Percentiles rank a stretch among this genome's conserved stretches.
These are phyloP conservation scores for Chironomus tentans DNA, from an alignment of 2,888 invertebrate genomes.

Conservation along the genomic window DNA sequence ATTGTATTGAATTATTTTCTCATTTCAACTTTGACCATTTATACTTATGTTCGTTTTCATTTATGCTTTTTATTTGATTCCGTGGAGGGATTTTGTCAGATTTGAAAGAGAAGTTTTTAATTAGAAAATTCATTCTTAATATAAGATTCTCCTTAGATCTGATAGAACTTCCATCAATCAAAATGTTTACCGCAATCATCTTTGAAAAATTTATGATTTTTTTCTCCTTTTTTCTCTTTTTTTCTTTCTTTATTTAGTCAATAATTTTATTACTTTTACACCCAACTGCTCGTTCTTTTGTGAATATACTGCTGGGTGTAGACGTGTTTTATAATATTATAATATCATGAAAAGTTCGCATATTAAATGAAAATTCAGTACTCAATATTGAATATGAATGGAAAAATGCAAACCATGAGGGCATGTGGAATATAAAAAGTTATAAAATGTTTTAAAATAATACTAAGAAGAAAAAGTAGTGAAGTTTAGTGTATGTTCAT, in stretches of 20 bases:
- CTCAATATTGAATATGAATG: too few relatives aligned
- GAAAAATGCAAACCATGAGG: too few relatives aligned
- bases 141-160: too few relatives aligned
- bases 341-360: neutral
- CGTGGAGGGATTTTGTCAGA: too few relatives aligned
- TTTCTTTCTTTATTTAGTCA: neutral
- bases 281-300: too few relatives aligned
- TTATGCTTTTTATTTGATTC: conserved; percentile 5
- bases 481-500: too few relatives aligned
- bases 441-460: too few relatives aligned
- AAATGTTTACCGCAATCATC: neutral
- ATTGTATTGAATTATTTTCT: neutral
- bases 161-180: neutral
- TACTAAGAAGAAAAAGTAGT: too few relatives aligned
- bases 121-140: too few relatives aligned
- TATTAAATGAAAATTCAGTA: neutral
- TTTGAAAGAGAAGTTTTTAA: too few relatives aligned
- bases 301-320: neutral
- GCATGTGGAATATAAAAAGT: too few relatives aligned
- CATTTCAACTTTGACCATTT: neutral
- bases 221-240: neutral
- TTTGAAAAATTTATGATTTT: neutral
- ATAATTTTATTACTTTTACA: neutral
- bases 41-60: neutral
- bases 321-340: neutral